Base-by-base conservation (phyloP, 1,140 invertebrate genomes). In the Drosophila murphyi region DNA sequence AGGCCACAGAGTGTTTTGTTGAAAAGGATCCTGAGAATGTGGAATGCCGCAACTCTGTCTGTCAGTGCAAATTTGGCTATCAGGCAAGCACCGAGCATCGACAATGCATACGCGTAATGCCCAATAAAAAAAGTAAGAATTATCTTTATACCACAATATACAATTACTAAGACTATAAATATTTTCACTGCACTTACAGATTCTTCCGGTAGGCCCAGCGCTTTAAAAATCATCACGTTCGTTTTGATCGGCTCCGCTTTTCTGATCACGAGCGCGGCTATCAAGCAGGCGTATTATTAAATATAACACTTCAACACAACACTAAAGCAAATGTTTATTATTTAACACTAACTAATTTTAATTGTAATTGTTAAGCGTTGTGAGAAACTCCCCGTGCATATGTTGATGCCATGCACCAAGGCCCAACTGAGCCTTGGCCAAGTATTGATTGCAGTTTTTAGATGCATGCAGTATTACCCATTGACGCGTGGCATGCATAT, bases 1-100 rank as follows among this genome's bases (percentile, higher is more conserved):
- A 93, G 5, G 92, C 83, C 32, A 93, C 93, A 29, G 82, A 94
- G 56, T 94, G 94, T 61, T 94, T 76, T 72, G 74, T 93, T 1
- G 70, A 72, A 3, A 92, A 91, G 8, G 77, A 91, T 28, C 87
- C 93, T 0, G 91, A 93, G 20, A 77, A 83, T 12, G 92, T 93
- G 0, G 93, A 93, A 6, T 94, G 94, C 60, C 86, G 94, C 6
- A 94, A 94, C 74, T 92, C 93, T 1, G 62, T 93, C 2, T 94
- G 94, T 35, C 93, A 94, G 60, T 94, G 94, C 61, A 91, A 92
- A 61, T 92, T 94, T 59, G 77, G 92, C 6, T 93, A 90, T 60
- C 89, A 92, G 1, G 92, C 90, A 50, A 93, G 89, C 8, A 85
- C 92, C 41, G 82, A 92, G 45, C 70, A 92, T 51, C 78, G 76